These are phyloP conservation scores for Cantharis flavilabris DNA, from an alignment of 2,888 invertebrate genomes.

Conservation along the genomic window DNA sequence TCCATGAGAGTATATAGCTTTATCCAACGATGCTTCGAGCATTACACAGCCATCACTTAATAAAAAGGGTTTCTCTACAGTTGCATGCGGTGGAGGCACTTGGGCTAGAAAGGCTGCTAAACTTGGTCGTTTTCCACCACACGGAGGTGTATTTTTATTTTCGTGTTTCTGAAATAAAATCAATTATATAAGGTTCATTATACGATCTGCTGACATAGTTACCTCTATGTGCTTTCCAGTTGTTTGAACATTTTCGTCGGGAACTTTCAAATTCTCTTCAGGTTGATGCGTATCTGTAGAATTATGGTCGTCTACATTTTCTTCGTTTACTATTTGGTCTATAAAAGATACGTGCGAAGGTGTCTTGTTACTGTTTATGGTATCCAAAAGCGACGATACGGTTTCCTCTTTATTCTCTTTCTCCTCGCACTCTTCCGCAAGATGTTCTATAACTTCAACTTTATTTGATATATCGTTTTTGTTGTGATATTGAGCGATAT, in stretches of 20 bases:
- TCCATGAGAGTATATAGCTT: conserved; percentile 81
- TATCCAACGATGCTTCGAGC: conserved; percentile 79
- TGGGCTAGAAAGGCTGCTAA: conserved; percentile 48
- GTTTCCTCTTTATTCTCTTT: conserved; percentile 21
- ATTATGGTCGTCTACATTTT: conserved; percentile 41
- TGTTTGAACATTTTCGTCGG: neutral
- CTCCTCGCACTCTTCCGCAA: conserved; percentile 10
- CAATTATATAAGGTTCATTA: neutral
- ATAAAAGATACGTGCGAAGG: conserved; percentile 40
- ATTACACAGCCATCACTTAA: conserved; percentile 83
- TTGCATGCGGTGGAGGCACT: conserved; percentile 68
- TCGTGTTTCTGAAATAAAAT: neutral
- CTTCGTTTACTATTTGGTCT: conserved; percentile 37
- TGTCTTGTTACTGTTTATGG: conserved; percentile 26
- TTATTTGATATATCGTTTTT: conserved; percentile 7
- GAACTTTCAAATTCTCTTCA: neutral
- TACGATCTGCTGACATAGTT: neutral
- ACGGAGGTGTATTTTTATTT: conserved; percentile 27
- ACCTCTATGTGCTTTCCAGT: conserved; percentile 33
- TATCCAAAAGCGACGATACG: conserved; percentile 14
- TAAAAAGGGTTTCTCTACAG: conserved; percentile 81
- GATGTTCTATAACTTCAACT: conserved; percentile 6
- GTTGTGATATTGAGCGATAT: neutral
- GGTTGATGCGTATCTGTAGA: conserved; percentile 15
- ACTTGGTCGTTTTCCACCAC: conserved; percentile 50